Evolutionary conservation across 1,140 invertebrate genomes (phyloP).

Genomic region (Apocrypta bakeri): DNA sequence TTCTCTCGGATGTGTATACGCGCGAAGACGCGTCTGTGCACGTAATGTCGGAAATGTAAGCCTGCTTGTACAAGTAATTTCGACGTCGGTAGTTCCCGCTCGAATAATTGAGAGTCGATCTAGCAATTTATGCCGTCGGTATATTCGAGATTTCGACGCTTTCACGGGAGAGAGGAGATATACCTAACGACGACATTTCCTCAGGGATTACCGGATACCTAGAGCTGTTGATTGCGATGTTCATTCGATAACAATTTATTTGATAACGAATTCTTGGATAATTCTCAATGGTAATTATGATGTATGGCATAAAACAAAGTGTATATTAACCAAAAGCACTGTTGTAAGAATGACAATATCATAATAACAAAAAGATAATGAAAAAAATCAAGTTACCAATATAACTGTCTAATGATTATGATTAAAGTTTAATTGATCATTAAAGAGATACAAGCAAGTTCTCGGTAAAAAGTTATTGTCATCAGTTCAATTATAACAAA

Average conservation of each 20-base stretch:
- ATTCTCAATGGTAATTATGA: too few species aligned
- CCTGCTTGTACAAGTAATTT: conserved; percentile 50
- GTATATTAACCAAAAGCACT: too few species aligned
- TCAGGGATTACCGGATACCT: neutral
- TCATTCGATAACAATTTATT: too few species aligned
- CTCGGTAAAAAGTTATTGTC: conserved; percentile 38
- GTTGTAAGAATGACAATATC: too few species aligned
- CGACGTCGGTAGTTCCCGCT: conserved; percentile 41
- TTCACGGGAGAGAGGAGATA: neutral
- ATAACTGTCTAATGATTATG: neutral
- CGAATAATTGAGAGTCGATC: conserved; percentile 53
- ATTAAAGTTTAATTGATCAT: neutral
- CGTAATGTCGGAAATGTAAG: conserved; percentile 40
- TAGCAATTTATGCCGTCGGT: conserved; percentile 8
- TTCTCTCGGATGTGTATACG: neutral
- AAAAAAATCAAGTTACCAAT: neutral
- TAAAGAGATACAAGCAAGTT: conserved; percentile 6
- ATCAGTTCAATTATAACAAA: conserved; percentile 44
- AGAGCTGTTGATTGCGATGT: neutral
- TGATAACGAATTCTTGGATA: too few species aligned
- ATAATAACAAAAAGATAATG: too few species aligned
- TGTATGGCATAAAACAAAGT: too few species aligned
- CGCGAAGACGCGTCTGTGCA: conserved; percentile 1
- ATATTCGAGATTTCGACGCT: neutral
- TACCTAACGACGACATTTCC: neutral